Base-by-base conservation (phyloP, 2,888 invertebrate genomes). In the Galeopsomyia nigrocyanea region DNA sequence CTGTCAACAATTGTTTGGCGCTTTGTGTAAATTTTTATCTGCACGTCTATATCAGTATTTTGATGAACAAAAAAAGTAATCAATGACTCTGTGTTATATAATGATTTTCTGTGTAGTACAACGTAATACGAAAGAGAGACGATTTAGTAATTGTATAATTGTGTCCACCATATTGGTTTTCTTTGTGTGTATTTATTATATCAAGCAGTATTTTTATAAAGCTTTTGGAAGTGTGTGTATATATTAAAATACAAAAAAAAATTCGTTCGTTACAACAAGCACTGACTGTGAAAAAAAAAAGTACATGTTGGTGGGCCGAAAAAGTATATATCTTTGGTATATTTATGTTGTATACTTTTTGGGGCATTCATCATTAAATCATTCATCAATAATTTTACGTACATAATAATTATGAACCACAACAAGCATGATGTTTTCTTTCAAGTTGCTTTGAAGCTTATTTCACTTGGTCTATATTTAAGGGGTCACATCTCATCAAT, bases 251-350 rank as follows among this genome's bases (percentile, higher is more conserved):
- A 64, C 16, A 31, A 51, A 57, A 17, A 58, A 21, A 50, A 16
- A 60, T 72, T 70, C 31, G n/a, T 74, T 68, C 56, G 47, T 64
- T 57, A 68, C 46, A 10, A 39, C 39, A 66, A 74, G 69, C 61
- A 75, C 60, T 72, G 67, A 68, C 69, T 68, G 62, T 71, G 46
- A 53, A 39, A 39, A 39, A 39, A 39, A 39, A 50, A 74, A 61
- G 76, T 80, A 81, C 77, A 80, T 79, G 76, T 83, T 81, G 81
- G 81, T 83, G 81, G 82, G 82, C 82, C 82, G 75, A 77, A 77
- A 57, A 78, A 78, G 69, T 68, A 74, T 26, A 67, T 19, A 60
- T 71, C 46, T 53, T 47, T 63, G 26, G 13, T 62, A 31, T 39
- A 61, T 61, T 31, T 19, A 10, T 57, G 13, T 64, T 16, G 49